phyloP scores from a whole-genome alignment of 2,797 vertebrate genomes.

The Oreochromis grahami region DNA sequence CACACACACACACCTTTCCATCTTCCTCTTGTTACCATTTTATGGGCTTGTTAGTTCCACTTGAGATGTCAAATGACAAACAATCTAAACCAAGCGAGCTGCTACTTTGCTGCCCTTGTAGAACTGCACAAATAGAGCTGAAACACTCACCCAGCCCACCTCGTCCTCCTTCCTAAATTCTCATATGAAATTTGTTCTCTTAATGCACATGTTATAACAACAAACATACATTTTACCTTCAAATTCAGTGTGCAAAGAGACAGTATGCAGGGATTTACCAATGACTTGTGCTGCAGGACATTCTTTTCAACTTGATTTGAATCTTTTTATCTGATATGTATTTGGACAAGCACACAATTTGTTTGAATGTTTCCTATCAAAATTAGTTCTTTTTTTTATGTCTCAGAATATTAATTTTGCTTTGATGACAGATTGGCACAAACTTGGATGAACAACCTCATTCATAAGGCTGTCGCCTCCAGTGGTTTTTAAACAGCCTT shows the following conservation, averaged over 20 bases:
- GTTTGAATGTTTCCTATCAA: not conserved
- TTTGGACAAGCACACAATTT: not conserved
- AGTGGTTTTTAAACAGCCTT: not conserved
- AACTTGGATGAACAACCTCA: too few relatives aligned
- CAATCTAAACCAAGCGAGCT: conserved; percentile 72
- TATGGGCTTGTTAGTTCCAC: conserved; percentile 81
- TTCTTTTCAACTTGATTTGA: not conserved
- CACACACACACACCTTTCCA: not conserved
- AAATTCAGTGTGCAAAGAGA: not conserved
- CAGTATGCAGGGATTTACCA: not conserved
- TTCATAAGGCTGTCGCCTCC: not conserved
- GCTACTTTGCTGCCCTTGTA: conserved; percentile 57
- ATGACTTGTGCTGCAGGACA: not conserved
- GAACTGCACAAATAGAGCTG: conserved; percentile 67
- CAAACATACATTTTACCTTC: conserved; percentile 17
- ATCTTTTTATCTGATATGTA: not conserved
- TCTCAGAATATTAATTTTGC: not conserved
- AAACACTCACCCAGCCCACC: conserved; percentile 49
- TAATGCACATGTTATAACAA: conserved; percentile 21
- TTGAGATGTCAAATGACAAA: conserved; percentile 79
- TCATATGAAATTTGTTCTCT: conserved; percentile 21
- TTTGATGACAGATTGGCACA: not conserved
- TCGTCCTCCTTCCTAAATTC: conserved; percentile 21
- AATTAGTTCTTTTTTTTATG: not conserved
- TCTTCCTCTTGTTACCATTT: conserved; percentile 55